A percentile compares a stretch with the other conserved stretches of the same genome.
Evolutionary conservation across 2,113 vertebrate species (phyloP).

Genomic region (Corythornis cristatus): DNA sequence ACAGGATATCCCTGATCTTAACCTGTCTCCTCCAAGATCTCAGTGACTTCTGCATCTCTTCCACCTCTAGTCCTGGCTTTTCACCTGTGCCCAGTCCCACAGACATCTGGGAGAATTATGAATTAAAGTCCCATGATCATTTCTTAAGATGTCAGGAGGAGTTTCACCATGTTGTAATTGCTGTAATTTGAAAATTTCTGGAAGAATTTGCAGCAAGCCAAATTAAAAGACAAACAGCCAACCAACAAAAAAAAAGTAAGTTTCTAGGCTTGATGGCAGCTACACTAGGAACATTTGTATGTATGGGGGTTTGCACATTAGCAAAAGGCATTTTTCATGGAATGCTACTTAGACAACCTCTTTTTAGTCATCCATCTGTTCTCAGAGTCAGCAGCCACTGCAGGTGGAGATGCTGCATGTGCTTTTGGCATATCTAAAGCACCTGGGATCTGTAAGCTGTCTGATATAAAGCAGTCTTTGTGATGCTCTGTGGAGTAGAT

Average conservation of each 20-base stretch:
- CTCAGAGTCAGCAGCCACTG: neutral
- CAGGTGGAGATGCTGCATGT: slow-evolving; percentile 45
- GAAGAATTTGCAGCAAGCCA: neutral
- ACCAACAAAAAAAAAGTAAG: neutral
- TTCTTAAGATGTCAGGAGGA: neutral
- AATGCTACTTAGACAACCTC: slow-evolving; percentile 26
- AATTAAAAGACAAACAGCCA: neutral
- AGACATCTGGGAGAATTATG: neutral
- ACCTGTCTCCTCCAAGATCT: neutral
- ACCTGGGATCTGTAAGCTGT: slow-evolving; percentile 56
- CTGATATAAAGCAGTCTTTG: slow-evolving; percentile 65
- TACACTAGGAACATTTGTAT: slow-evolving; percentile 16
- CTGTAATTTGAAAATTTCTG: neutral
- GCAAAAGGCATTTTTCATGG: slow-evolving; percentile 17
- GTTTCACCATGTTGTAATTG: neutral
- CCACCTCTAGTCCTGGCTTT: neutral
- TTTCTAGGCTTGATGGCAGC: neutral
- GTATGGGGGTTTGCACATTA: neutral
- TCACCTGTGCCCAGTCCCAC: neutral
- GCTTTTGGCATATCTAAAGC: slow-evolving; percentile 50
- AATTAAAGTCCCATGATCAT: neutral
- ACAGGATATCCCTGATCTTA: neutral
- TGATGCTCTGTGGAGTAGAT: slow-evolving; percentile 60
- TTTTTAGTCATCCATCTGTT: slow-evolving; percentile 40
- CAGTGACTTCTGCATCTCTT: neutral